Evolutionary conservation across 2,113 vertebrate species (phyloP), one percentile per base, ranked within the genome.

Genomic region (Brevimyrus niger): DNA sequence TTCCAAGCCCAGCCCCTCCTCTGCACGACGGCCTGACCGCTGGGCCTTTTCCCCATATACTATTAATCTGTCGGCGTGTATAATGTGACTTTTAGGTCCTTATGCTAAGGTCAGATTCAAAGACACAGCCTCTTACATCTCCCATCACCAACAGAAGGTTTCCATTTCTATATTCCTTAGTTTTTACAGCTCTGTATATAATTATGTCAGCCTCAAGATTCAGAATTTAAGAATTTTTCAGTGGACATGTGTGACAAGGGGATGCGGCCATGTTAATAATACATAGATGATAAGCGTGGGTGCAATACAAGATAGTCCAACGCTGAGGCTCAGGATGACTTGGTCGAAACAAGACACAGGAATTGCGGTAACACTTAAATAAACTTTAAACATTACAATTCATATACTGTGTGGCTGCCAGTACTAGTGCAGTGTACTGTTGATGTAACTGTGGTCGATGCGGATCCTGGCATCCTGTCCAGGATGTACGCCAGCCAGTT

Each of bases 31-130:
- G 47, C 58, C 35, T 61, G 35, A 44, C 5, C 23, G 6, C 0
- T 4, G 7, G 31, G 8, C 1, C 27, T 21, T 48, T 44, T 89
- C 86, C 8, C 47, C 87, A 9, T 84, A 85, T 88, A 35, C n/a
- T 84, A 90, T 92, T 89, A 89, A 55, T 86, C 87, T 65, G 53
- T 48, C 89, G 87, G 31, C 87, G 19, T 50, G 21, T 73, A n/a
- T 65, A 9, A 35, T 35, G 88, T 88, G 88, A 55, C n/a, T 50
- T 50, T 31, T 50, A 88, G 55, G 13, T 47, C 69, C 82, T 90
- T 21, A 76, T 47, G 76, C n/a, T 88, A 82, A 91, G 21, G 38
- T 46, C 27, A 69, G 23, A 76, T 86, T 86, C 58, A 88, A 55
- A 82, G 51, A 90, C 61, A 53, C 35, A 38, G 21, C 23, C 7